Percentiles rank a stretch among this genome's conserved stretches.
These are phyloP conservation scores for Furcula furcula DNA, from an alignment of 2,888 invertebrate genomes.

Conservation along the genomic window DNA sequence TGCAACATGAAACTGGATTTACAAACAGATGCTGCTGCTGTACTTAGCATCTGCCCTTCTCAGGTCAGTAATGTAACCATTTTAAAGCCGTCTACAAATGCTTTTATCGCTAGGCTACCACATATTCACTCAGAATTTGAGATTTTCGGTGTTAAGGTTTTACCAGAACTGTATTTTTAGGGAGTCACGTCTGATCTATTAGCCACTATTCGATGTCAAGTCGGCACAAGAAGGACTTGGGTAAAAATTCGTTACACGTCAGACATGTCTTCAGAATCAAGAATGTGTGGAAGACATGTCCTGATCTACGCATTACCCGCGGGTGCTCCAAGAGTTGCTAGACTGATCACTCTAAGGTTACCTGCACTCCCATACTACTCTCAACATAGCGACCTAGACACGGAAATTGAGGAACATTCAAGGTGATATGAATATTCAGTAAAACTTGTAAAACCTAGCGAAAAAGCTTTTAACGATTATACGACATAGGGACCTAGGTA, in stretches of 20 bases:
- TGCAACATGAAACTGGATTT: constrained; percentile 56
- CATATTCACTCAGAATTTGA: too few species aligned
- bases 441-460: too few species aligned
- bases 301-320: constrained; percentile 64
- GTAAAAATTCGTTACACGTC: constrained; percentile 88
- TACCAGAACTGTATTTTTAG: constrained; percentile 12
- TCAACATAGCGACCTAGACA: constrained; percentile 47
- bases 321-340: constrained; percentile 70
- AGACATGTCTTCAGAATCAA: constrained; percentile 20
- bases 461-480: too few species aligned
- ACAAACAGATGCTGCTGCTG: constrained; percentile 67
- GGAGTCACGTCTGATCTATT: constrained; percentile 61
- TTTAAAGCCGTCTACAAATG: background rate
- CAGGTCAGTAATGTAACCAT: constrained; percentile 41
- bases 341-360: constrained; percentile 54
- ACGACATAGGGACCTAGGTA: too few species aligned
- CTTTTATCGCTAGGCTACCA: background rate
- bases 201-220: constrained; percentile 96
- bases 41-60: constrained; percentile 63
- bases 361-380: constrained; percentile 65
- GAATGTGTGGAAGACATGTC: constrained; percentile 50
- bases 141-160: background rate
- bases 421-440: too few species aligned
- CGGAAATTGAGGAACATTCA: constrained; percentile 36
- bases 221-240: constrained; percentile 94